phyloP scores from a whole-genome alignment of 2,113 vertebrate species.

The Zapornia atra region DNA sequence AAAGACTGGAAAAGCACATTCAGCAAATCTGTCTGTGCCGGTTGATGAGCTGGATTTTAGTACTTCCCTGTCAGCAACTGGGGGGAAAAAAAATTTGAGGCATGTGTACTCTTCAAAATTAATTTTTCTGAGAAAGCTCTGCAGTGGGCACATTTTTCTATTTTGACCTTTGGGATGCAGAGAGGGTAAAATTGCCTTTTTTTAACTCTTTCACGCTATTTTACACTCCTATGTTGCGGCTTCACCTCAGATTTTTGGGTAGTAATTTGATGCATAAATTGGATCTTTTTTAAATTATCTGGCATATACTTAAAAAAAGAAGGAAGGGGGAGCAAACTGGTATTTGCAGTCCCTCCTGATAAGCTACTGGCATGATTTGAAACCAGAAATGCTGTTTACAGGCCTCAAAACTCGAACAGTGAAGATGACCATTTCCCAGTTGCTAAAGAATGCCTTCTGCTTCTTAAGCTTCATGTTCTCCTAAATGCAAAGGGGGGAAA shows the following conservation, averaged over 20 bases:
- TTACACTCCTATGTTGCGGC: not conserved
- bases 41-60: not conserved
- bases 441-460: not conserved
- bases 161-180: not conserved
- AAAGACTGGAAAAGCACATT: not conserved
- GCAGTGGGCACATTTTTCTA: not conserved
- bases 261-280: not conserved
- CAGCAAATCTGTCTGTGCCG: not conserved
- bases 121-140: not conserved
- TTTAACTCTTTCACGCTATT: not conserved
- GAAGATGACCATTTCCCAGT: not conserved
- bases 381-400: not conserved
- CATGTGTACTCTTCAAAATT: not conserved
- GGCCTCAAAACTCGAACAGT: not conserved
- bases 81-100: not conserved
- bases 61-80: not conserved
- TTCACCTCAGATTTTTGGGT: not conserved
- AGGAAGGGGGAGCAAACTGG: not conserved
- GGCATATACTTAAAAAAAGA: not conserved
- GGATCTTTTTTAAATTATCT: not conserved
- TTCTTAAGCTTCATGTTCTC: not conserved
- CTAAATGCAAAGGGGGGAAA: not conserved
- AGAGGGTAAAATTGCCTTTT: not conserved
- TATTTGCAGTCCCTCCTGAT: not conserved
- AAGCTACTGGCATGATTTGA: not conserved